A percentile compares a stretch with the other conserved stretches of the same genome.
These are phyloP conservation scores for Anguilla pacifica DNA, from an alignment of 2,797 vertebrate genomes.

Conservation along the genomic window DNA sequence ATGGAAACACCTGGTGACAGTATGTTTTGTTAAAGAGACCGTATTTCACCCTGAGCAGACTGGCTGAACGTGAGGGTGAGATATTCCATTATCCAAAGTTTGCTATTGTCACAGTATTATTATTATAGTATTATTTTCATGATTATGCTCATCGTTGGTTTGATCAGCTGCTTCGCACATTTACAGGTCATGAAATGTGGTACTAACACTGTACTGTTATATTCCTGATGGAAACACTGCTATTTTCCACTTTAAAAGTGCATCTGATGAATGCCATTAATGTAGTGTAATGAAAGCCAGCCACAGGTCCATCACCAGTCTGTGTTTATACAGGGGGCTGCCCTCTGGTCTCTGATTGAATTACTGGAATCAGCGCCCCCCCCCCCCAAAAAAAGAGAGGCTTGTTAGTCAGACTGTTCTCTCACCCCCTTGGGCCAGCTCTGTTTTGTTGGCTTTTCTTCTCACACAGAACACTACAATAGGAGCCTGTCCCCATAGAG, in stretches of 20 bases:
- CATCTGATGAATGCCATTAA: not conserved
- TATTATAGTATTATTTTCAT: not conserved
- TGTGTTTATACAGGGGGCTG: not conserved
- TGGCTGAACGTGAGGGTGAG: not conserved
- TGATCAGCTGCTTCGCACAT: not conserved
- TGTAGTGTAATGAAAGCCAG: not conserved
- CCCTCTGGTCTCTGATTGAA: not conserved
- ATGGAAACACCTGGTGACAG: constrained; percentile 2
- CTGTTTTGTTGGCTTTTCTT: not conserved
- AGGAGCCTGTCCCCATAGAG: not conserved
- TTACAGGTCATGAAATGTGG: not conserved
- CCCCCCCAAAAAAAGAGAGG: not conserved
- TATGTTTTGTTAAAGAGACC: not conserved
- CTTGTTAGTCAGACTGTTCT: not conserved
- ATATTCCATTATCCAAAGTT: not conserved
- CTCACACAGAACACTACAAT: not conserved
- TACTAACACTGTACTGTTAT: not conserved
- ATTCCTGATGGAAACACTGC: not conserved
- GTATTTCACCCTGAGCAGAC: not conserved
- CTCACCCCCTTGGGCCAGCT: not conserved
- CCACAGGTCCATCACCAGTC: not conserved
- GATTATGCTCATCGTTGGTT: not conserved
- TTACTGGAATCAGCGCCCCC: not conserved
- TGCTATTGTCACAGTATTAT: not conserved
- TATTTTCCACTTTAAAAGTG: not conserved